Conservation (phyloP, 1,140 invertebrate genomes). For the Eubasilissa regina region DNA sequence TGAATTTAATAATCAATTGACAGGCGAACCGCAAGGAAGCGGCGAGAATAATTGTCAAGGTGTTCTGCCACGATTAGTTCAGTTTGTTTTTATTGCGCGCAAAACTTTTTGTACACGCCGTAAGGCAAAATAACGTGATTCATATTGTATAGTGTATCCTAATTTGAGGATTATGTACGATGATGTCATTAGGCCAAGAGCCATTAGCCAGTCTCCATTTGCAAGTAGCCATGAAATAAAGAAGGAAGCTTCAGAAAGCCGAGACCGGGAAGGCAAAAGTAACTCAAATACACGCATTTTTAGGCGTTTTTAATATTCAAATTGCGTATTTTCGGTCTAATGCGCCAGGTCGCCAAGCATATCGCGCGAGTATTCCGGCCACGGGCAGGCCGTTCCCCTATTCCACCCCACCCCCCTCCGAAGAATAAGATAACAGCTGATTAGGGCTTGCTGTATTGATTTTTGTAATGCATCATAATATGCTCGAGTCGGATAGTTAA, state of each 20-base stretch:
- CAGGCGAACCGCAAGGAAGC: slow-evolving; percentile 14
- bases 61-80: slow-evolving; percentile 15
- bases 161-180: slow-evolving; percentile 29
- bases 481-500: slow-evolving; percentile 20
- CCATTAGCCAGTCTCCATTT: slow-evolving; percentile 49
- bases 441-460: slow-evolving; percentile 72
- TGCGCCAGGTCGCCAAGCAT: slow-evolving; percentile 58
- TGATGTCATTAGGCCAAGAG: slow-evolving; percentile 46
- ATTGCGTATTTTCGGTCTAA: slow-evolving; percentile 40
- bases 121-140: slow-evolving; percentile 6
- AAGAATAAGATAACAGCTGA: slow-evolving; percentile 68
- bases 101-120: neutral
- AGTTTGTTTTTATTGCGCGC: slow-evolving; percentile 8
- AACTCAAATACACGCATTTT: neutral
- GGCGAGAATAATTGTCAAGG: neutral
- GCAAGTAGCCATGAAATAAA: slow-evolving; percentile 30
- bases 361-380: slow-evolving; percentile 50
- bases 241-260: slow-evolving; percentile 34
- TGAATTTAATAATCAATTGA: slow-evolving; percentile 28
- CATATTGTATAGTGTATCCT: slow-evolving; percentile 6
- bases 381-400: slow-evolving; percentile 67
- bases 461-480: slow-evolving; percentile 63
- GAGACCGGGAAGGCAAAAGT: neutral
- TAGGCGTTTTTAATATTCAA: neutral
- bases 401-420: slow-evolving; percentile 64